Percentiles rank a stretch among this genome's conserved stretches.
Conservation (phyloP, 2,113 vertebrate genomes). For the Cyprinodon variegatus region DNA sequence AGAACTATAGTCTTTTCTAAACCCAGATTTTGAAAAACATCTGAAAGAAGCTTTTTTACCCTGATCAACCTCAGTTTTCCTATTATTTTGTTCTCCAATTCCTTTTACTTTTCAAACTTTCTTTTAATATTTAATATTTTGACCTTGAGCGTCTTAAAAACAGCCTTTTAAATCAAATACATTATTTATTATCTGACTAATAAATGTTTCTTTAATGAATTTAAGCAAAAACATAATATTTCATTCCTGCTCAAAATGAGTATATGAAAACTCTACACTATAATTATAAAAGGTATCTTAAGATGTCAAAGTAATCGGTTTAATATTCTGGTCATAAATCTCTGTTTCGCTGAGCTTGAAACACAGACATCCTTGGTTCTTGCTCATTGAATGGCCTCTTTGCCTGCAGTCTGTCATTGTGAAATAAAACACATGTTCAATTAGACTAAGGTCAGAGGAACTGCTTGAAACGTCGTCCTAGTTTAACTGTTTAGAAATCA, state of each 20-base stretch:
- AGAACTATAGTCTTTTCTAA: too few relatives aligned
- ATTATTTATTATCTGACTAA: too few relatives aligned
- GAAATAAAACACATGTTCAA: conserved; percentile 43
- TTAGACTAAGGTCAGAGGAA: conserved; percentile 25
- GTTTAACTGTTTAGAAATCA: not conserved
- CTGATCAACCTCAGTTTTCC: too few relatives aligned
- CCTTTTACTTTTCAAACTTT: too few relatives aligned
- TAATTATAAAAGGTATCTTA: not conserved
- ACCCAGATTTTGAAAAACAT: too few relatives aligned
- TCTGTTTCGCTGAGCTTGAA: conserved; percentile 16
- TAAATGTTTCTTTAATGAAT: too few relatives aligned
- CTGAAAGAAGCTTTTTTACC: too few relatives aligned
- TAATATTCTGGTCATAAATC: conserved; percentile 5
- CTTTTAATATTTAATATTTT: too few relatives aligned
- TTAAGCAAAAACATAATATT: too few relatives aligned
- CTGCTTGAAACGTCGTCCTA: not conserved
- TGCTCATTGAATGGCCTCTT: conserved; percentile 20
- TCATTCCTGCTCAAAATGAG: not conserved
- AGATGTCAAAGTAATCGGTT: conserved; percentile 2
- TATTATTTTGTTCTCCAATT: too few relatives aligned
- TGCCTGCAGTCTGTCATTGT: conserved; percentile 40
- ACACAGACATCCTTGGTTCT: conserved; percentile 23
- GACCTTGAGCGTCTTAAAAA: too few relatives aligned
- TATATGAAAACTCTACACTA: not conserved
- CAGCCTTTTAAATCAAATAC: too few relatives aligned